Percentiles rank a stretch among this genome's conserved stretches.
Evolutionary conservation across 2,113 vertebrate genomes (phyloP).

Genomic region (Gallinago undulata): DNA sequence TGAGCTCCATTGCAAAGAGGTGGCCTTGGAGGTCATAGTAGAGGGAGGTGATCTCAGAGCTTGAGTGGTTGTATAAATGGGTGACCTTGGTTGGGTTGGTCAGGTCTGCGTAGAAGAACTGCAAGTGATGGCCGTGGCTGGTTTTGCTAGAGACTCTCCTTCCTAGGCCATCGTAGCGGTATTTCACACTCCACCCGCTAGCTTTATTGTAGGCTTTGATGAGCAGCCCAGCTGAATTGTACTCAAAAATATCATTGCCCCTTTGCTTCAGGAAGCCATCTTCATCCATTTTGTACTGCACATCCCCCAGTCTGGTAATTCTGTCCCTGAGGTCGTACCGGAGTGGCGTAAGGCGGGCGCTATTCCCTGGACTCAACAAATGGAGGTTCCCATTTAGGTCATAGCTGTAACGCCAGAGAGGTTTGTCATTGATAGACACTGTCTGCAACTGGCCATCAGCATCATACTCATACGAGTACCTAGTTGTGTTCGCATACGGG

Average conservation of each 20-base stretch:
- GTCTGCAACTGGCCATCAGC: slow-evolving; percentile 93
- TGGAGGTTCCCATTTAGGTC: slow-evolving; percentile 97
- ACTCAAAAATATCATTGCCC: slow-evolving; percentile 94
- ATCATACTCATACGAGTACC: slow-evolving; percentile 96
- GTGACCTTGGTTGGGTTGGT: slow-evolving; percentile 94
- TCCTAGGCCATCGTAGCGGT: slow-evolving; percentile 93
- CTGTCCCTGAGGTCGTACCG: slow-evolving; percentile 92
- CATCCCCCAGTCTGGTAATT: slow-evolving; percentile 92
- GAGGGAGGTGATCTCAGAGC: slow-evolving; percentile 94
- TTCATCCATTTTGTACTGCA: slow-evolving; percentile 93
- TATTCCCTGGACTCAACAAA: slow-evolving; percentile 93
- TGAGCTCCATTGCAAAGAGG: slow-evolving; percentile 97
- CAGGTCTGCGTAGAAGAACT: slow-evolving; percentile 97
- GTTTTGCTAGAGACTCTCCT: slow-evolving; percentile 92
- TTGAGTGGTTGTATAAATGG: slow-evolving; percentile 97
- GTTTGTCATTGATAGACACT: slow-evolving; percentile 95
- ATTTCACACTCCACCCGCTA: slow-evolving; percentile 89
- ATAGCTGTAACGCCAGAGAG: slow-evolving; percentile 96
- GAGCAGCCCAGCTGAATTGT: slow-evolving; percentile 91
- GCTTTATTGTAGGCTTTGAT: slow-evolving; percentile 90
- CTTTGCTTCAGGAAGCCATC: slow-evolving; percentile 95
- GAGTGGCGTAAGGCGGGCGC: slow-evolving; percentile 90
- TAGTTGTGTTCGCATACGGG: slow-evolving; percentile 96
- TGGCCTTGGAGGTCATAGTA: slow-evolving; percentile 98
- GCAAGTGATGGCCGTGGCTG: slow-evolving; percentile 88